Percentiles rank a stretch among this genome's conserved stretches.
Evolutionary conservation across 2,888 invertebrate genomes (phyloP).

Genomic region (Marronus borbonicus): DNA sequence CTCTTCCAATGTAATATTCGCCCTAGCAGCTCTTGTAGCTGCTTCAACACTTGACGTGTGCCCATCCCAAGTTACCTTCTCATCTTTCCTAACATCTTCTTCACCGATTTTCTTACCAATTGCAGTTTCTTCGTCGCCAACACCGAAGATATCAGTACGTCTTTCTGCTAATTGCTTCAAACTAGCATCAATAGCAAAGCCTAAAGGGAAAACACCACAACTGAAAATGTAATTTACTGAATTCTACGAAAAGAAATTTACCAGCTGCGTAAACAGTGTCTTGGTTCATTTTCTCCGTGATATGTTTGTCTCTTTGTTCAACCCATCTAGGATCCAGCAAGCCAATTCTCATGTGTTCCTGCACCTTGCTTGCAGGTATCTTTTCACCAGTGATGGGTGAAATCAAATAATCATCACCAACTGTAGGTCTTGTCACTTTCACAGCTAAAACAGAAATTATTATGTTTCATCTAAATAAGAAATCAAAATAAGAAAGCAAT

Average conservation of each 20-base stretch:
- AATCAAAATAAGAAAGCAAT: constrained; percentile 59
- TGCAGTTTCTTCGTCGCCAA: constrained; percentile 98
- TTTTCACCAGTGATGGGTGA: constrained; percentile 99
- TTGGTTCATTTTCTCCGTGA: constrained; percentile 94
- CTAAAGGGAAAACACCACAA: constrained; percentile 59
- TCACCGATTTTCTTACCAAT: constrained; percentile 99
- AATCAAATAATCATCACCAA: constrained; percentile 92
- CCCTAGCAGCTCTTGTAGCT: constrained; percentile 93
- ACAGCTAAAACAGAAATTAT: constrained; percentile 61
- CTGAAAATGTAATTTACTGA: too few species aligned
- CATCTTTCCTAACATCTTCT: constrained; percentile 86
- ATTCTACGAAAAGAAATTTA: constrained; percentile 54
- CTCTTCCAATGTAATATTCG: constrained; percentile 96
- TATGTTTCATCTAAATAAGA: not conserved
- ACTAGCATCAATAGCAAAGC: constrained; percentile 95
- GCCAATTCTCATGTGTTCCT: constrained; percentile 98
- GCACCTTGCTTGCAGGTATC: constrained; percentile 97
- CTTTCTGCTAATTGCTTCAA: constrained; percentile 97
- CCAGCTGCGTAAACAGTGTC: constrained; percentile 86
- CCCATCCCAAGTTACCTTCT: constrained; percentile 98
- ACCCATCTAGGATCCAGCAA: constrained; percentile 97
- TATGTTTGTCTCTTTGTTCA: constrained; percentile 94
- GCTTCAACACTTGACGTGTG: constrained; percentile 98
- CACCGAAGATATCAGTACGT: constrained; percentile 99
- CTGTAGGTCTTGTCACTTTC: constrained; percentile 76